Conservation (phyloP, 2,113 vertebrate genomes). For the Balaenoptera acutorostrata region DNA sequence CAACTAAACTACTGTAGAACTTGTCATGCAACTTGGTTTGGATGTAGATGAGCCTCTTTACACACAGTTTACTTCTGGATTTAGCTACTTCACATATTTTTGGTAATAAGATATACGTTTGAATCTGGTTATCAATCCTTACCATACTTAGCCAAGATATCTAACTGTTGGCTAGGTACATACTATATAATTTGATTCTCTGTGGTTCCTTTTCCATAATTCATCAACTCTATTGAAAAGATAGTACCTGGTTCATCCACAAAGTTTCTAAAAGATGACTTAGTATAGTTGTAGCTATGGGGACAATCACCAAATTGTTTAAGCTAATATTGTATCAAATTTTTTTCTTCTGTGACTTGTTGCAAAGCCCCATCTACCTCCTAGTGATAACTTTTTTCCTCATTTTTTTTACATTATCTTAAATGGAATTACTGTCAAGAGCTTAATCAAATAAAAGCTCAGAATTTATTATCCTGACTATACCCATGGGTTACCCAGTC, state of each 20-base stretch:
- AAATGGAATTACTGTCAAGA: neutral
- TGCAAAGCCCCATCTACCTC: neutral
- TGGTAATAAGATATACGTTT: neutral
- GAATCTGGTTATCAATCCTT: neutral
- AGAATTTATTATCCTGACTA: neutral
- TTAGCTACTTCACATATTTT: neutral
- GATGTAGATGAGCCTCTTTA: neutral
- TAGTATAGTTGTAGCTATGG: neutral
- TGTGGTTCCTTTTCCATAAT: neutral
- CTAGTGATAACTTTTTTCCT: neutral
- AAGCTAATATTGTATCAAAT: neutral
- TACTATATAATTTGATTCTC: neutral
- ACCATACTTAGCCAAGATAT: neutral
- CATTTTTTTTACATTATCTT: slow-evolving; percentile 13
- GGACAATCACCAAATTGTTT: neutral
- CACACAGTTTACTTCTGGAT: neutral
- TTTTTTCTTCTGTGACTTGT: neutral
- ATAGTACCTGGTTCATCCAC: neutral
- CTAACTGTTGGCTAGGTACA: neutral
- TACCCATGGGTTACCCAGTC: neutral
- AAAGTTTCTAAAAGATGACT: neutral
- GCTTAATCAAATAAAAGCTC: neutral
- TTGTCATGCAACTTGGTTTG: neutral
- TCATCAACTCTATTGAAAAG: neutral
- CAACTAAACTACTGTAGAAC: neutral